Evolutionary conservation across 2,888 invertebrate species (phyloP), one percentile per base, ranked within the genome.

Genomic region (Sussaba pulchella): DNA sequence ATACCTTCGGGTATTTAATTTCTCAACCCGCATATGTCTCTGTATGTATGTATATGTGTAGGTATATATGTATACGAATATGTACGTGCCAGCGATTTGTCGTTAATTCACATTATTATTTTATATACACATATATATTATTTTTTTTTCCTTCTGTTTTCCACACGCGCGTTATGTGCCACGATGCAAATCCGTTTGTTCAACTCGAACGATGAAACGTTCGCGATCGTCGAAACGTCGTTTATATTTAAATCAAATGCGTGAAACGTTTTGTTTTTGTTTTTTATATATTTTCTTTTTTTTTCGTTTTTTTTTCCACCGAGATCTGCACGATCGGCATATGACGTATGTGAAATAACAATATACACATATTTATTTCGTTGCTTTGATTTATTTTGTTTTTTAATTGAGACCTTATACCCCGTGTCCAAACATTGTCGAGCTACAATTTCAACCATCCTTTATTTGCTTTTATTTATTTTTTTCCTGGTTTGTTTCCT

Each of bases 351-450:
- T 88, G 83, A 83, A 85, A 84, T 87, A 88, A 88, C 82, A 88
- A 87, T 88, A 83, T 81, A 88, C 83, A 89, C 88, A 87, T 88
- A 89, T 88, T 88, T 88, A 88, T 88, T 89, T 88, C 87, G 87
- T 89, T 89, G 87, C 86, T 87, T 88, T 87, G 86, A 88, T 87
- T 87, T 85, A 57, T 82, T 59, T 84, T 78, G 21, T 74, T 66
- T 52, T 67, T 66, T 64, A 36, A 52, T 36, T 14, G 36, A 17
- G 63, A 24, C 41, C 21, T 63, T 14, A 6, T 75, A 43, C 41
- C 54, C 8, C 31, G 14, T 14, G n/a, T n/a, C n/a, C n/a, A n/a
- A n/a, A n/a, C n/a, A n/a, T n/a, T n/a, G n/a, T n/a, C n/a, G n/a
- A n/a, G 1, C 6, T 31, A 14, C 14, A n/a, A 31, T 36, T n/a